These are phyloP conservation scores for Hirtodrosophila trivittata DNA, from an alignment of 2,888 invertebrate species.

Conservation along the genomic window DNA sequence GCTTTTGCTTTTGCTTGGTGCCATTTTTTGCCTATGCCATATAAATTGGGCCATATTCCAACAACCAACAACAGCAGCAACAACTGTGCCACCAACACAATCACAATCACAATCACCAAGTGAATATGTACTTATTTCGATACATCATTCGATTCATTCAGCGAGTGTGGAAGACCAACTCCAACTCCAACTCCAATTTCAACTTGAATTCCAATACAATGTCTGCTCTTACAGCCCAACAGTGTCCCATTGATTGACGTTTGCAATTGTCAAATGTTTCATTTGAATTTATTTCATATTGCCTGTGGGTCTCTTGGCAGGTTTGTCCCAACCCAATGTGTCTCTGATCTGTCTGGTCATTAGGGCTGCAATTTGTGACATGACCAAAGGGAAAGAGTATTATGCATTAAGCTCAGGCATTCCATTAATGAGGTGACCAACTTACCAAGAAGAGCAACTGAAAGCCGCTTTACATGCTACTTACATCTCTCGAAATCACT, in stretches of 20 bases:
- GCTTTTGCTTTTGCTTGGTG: slow-evolving; percentile 3
- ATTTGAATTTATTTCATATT: background rate
- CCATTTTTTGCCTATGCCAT: slow-evolving; percentile 14
- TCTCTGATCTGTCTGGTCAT: slow-evolving; percentile 18
- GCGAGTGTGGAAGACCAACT: slow-evolving; percentile 22
- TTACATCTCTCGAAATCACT: no score
- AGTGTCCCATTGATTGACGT: slow-evolving; percentile 44
- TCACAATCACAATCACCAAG: background rate
- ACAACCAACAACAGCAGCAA: slow-evolving; percentile 9
- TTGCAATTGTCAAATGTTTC: slow-evolving; percentile 42
- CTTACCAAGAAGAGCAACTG: background rate
- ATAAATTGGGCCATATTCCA: slow-evolving; percentile 44
- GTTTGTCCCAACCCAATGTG: slow-evolving; percentile 19
- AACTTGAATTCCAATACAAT: slow-evolving; percentile 16
- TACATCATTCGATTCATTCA: slow-evolving; percentile 41
- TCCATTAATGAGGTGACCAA: slow-evolving; percentile 7
- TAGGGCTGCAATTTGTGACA: slow-evolving; percentile 30
- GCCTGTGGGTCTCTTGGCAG: slow-evolving; percentile 18
- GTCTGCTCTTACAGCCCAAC: slow-evolving; percentile 2
- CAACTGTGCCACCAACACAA: slow-evolving; percentile 9
- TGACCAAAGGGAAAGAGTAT: slow-evolving; percentile 6
- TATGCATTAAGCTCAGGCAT: background rate
- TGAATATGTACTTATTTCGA: slow-evolving; percentile 24
- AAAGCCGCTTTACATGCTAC: no score
- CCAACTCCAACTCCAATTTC: background rate